phyloP scores from a whole-genome alignment of 2,113 vertebrate species.

The Nesogale talazaci region DNA sequence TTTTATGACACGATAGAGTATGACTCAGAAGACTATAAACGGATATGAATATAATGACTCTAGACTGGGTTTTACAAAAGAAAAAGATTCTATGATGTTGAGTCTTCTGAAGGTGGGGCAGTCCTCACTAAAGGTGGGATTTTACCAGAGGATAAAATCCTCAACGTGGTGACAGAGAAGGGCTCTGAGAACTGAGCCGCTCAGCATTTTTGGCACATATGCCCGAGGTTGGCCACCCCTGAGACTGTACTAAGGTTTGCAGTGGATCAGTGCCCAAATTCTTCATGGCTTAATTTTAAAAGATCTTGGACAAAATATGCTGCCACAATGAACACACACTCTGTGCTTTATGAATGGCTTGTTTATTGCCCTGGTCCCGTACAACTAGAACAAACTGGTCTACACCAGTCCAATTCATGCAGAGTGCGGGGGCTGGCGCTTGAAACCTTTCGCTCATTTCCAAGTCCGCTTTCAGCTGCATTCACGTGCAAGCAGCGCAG shows the following conservation, averaged over 20 bases:
- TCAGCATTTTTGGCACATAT: constrained; percentile 51
- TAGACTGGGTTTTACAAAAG: background rate
- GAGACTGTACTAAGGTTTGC: constrained; percentile 66
- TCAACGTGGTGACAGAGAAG: constrained; percentile 18
- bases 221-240: constrained; percentile 62
- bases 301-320: constrained; percentile 65
- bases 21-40: background rate
- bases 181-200: constrained; percentile 62
- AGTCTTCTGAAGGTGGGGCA: background rate
- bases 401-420: constrained; percentile 53
- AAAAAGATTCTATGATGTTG: background rate
- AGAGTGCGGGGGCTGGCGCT: background rate
- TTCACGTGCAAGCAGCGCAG: background rate
- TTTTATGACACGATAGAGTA: background rate
- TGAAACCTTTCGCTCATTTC: constrained; percentile 28
- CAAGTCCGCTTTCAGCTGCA: constrained; percentile 32
- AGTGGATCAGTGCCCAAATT: constrained; percentile 73
- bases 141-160: constrained; percentile 42
- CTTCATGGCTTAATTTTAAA: constrained; percentile 70
- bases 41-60: background rate
- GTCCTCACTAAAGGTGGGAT: background rate
- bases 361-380: constrained; percentile 59
- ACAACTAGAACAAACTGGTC: constrained; percentile 43
- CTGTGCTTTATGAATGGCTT: constrained; percentile 64
- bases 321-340: constrained; percentile 69